Evolutionary conservation across 2,113 vertebrate genomes (phyloP), one percentile per base, ranked within the genome.

Genomic region (Phaethornis superciliosus): DNA sequence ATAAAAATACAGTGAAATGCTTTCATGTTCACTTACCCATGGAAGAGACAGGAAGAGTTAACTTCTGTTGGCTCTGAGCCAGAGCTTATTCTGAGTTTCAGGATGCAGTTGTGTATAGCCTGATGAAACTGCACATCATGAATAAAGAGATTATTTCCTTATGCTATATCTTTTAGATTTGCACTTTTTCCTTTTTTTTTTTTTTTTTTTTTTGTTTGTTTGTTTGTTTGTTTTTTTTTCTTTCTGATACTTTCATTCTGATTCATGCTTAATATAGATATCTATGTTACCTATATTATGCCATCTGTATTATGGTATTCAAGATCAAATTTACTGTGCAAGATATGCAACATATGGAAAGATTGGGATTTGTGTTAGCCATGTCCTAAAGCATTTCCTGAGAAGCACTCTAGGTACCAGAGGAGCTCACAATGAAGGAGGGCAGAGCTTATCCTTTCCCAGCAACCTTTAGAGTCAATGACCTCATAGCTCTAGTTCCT

Each of bases 141-240:
- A 90, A 87, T 69, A 89, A 21, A 81, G 44, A 75, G 44, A 92
- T 63, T 81, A 84, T 82, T 93, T 84, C 55, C 58, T 80, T 35
- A 58, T 26, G 46, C 30, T 58, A 85, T 80, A 8, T 81, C 69
- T 90, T 91, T 68, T 32, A 60, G 27, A 90, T 69, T 91, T 89
- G 40, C 54, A 75, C 22, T 79, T 46, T 72, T 21, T 8, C 12
- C 40, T 75, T 86, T 80, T 79, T 67, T 35, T 77, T 56, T 63
- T 65, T 23, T 11, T 28, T 46, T 47, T 60, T 24, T 77, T 62
- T 63, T 65, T n/a, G n/a, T n/a, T n/a, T n/a, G n/a, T n/a, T n/a
- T n/a, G n/a, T n/a, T n/a, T n/a, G n/a, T n/a, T n/a, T n/a, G n/a
- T 30, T 12, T 30, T 46, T 30, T 60, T 30, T 42, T 55, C 27